Conservation (phyloP, 2,113 vertebrate species). For the Paraplagusia blochii region DNA sequence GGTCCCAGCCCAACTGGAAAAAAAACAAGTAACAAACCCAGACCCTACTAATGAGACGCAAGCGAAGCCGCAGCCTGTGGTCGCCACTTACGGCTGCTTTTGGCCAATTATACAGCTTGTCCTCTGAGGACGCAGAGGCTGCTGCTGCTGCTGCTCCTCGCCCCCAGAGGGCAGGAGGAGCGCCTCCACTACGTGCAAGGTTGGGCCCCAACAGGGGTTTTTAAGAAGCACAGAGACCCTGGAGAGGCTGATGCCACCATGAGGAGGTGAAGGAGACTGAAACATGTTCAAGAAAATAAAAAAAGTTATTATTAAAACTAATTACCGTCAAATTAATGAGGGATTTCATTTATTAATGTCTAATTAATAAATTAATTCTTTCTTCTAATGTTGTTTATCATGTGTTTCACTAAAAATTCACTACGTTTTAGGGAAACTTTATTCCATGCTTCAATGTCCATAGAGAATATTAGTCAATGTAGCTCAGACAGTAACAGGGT, state of each 20-base stretch:
- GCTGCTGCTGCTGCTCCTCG: neutral
- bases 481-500: no score
- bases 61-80: constrained; percentile 41
- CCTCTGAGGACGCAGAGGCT: constrained; percentile 30
- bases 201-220: constrained; percentile 11
- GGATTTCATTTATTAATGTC: no score
- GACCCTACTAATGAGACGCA: constrained; percentile 56
- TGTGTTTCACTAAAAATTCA: no score
- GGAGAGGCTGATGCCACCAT: neutral
- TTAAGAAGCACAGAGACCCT: constrained; percentile 7
- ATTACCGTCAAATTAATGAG: no score
- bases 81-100: constrained; percentile 24
- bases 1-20: constrained; percentile 13
- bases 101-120: constrained; percentile 32
- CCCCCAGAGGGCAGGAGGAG: constrained; percentile 25
- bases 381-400: no score
- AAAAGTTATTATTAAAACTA: no score
- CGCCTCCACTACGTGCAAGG: constrained; percentile 50
- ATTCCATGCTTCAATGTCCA: no score
- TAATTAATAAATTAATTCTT: no score
- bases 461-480: no score
- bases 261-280: neutral
- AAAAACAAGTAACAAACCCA: constrained; percentile 32
- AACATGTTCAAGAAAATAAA: no score
- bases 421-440: no score